Evolutionary conservation across 2,888 invertebrate species (phyloP).

Genomic region (Drosophila pullipes): DNA sequence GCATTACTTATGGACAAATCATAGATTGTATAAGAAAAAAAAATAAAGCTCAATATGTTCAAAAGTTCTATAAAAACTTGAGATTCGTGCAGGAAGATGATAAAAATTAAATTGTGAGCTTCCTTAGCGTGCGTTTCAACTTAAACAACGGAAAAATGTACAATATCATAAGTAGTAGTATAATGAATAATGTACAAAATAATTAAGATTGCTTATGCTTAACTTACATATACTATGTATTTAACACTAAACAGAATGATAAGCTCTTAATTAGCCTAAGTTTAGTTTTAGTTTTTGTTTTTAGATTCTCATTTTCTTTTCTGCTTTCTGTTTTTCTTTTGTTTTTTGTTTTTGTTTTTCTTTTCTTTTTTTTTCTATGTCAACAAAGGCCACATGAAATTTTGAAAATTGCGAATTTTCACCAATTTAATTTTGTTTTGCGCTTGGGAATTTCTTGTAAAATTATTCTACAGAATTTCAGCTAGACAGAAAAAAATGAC

Average conservation of each 20-base stretch:
- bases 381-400: constrained; percentile 79
- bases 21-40: constrained; percentile 45
- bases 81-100: constrained; percentile 59
- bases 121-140: constrained; percentile 30
- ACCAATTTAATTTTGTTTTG: constrained; percentile 39
- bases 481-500: constrained; percentile 31
- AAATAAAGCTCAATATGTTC: constrained; percentile 76
- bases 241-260: constrained; percentile 68
- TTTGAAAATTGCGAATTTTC: constrained; percentile 72
- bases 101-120: constrained; percentile 34
- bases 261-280: constrained; percentile 53
- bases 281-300: constrained; percentile 13
- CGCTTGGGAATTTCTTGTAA: constrained; percentile 41
- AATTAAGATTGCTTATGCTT: constrained; percentile 58
- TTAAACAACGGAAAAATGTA: constrained; percentile 30
- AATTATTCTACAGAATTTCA: constrained; percentile 44
- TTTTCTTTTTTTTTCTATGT: constrained; percentile 27
- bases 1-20: constrained; percentile 49
- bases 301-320: constrained; percentile 20
- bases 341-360: neutral
- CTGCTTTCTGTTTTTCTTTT: constrained; percentile 13
- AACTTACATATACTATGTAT: constrained; percentile 52
- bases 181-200: constrained; percentile 65
- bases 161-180: constrained; percentile 31
- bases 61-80: constrained; percentile 41